Base-by-base conservation (phyloP, 1,140 invertebrate species). In the Apis florea region DNA sequence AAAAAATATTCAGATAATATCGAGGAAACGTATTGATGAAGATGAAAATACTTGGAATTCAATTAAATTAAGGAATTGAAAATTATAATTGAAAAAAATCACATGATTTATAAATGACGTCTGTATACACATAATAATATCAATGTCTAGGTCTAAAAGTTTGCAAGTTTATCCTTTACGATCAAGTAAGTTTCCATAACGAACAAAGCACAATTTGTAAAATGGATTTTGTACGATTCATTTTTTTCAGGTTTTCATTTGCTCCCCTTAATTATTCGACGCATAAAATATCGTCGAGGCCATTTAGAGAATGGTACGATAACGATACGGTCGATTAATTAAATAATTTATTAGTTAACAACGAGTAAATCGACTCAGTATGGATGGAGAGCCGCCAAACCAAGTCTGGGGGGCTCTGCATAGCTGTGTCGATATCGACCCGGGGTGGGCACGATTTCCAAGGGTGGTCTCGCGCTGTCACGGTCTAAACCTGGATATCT, bases 401-500 rank as follows among this genome's bases (percentile, higher is more conserved):
- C 94, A 17, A 95, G 90, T 90, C 94, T 91, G 1, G 93, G 91
- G 1, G 94, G 93, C 75, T 95, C 94, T 4, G 94, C 94, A 72
- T 95, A 95, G 89, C 94, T 95, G 88, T 95, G 94, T 66, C 94
- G 91, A 81, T 95, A 95, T 89, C 94, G 92, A 53, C 92, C 89
- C 1, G 92, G 89, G 75, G 90, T 91, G 64, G 91, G 89, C 10
- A 91, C 88, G 26, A 93, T 93, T 85, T 94, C 92, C 73, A 93
- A 83, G 49, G 92, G 83, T 10, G 92, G 89, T 81, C 94, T 92
- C n/a, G 94, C 94, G 56, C 93, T 94, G 24, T 95, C 95, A 24
- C 94, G 92, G 87, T 95, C 95, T 51, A 95, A 86, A 8, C 94
- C 94, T 6, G 94, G 94, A 81, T 94, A 95, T 88, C 94, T 90